Base-by-base conservation (phyloP, 2,113 vertebrate species). In the Brachypodius melanocephalos region DNA sequence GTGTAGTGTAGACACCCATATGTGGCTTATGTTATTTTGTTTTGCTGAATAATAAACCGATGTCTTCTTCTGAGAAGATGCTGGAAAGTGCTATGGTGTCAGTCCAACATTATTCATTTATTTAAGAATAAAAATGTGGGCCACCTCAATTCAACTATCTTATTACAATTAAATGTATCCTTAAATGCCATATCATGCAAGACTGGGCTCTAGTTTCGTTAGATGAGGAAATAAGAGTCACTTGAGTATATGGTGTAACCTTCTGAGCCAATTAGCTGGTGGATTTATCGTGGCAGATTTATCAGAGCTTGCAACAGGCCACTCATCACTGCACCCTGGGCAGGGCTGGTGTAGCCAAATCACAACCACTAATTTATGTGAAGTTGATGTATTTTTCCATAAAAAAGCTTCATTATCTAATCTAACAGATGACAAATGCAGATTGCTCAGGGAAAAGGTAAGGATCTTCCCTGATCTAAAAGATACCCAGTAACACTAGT, bases 261-360 rank as follows among this genome's bases (percentile, higher is more conserved):
- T 49, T 45, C 28, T 46, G n/a, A 79, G 29, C 38, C 29, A 38
- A 45, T 31, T 34, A 55, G 29, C 16, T n/a, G 34, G 36, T 19
- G 46, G 28, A 42, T 68, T 89, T 52, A 59, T 22, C 29, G 31
- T 0, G 1, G 5, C 9, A 61, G 40, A 36, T 38, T 9, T 57
- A 42, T 31, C 58, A 79, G 32, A 49, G 58, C 10, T 57, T 78
- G 61, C 43, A 72, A n/a, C 3, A 73, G 13, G 17, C 8, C 0
- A 2, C 25, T 88, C 54, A 66, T 14, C 25, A 13, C 43, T 14
- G 32, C 0, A 0, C 10, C 14, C 43, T 26, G 17, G 36, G 49
- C 73, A 57, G 15, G 14, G 29, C 16, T n/a, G 28, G 4, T 19
- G 16, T 54, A 77, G 58, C 25, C 71, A 88, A 54, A 40, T 65